Percentiles rank a stretch among this genome's conserved stretches.
phyloP scores from a whole-genome alignment of 2,113 vertebrate species.

The Dicerorhinus sumatrensis region DNA sequence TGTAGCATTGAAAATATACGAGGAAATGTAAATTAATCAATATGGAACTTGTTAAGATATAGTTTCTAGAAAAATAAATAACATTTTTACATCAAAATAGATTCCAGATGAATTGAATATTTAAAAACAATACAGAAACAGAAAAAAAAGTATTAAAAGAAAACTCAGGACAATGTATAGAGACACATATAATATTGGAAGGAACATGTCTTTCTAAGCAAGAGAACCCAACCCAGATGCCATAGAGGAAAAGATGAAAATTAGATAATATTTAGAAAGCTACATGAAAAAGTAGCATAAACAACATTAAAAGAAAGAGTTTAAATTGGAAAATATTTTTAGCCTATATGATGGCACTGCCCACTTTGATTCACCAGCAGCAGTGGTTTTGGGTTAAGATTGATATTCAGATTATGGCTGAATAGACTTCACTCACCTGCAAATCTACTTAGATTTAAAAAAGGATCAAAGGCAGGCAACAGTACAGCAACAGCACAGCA shows the following conservation, averaged over 20 bases:
- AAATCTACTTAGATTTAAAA: not conserved
- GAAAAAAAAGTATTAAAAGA: not conserved
- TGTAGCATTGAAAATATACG: not conserved
- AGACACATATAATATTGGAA: not conserved
- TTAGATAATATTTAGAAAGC: not conserved
- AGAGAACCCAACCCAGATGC: not conserved
- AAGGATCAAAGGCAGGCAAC: too few species aligned
- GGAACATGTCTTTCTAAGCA: not conserved
- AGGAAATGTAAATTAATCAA: not conserved
- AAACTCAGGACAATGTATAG: not conserved
- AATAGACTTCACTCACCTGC: not conserved
- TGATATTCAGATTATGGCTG: not conserved
- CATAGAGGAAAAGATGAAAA: not conserved
- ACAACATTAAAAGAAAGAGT: not conserved
- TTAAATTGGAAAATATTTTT: not conserved
- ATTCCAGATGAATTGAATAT: not conserved
- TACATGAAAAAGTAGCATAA: not conserved
- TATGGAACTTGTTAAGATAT: not conserved
- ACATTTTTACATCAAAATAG: not conserved
- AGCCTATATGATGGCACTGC: rapidly evolving
- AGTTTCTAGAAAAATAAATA: not conserved
- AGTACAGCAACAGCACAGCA: not conserved
- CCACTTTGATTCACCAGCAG: not conserved
- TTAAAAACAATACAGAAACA: not conserved
- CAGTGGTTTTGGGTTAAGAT: not conserved